Conservation (phyloP, 2,797 vertebrate genomes). For the Pangasius mekongensis region DNA sequence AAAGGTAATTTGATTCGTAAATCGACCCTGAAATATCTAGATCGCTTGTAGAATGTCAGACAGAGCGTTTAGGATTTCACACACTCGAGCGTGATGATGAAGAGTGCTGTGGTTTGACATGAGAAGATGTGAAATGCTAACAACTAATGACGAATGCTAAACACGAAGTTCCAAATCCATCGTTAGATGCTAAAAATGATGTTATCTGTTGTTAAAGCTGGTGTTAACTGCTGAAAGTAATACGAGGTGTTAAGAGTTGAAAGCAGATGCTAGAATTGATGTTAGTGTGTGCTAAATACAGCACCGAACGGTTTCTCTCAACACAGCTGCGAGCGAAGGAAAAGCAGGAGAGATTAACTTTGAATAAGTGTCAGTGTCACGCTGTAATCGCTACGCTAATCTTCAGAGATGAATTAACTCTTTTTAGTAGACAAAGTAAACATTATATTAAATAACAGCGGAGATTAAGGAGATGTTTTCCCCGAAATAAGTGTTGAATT, state of each 20-base stretch:
- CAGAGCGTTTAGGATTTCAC: background rate
- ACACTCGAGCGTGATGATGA: background rate
- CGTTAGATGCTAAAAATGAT: background rate
- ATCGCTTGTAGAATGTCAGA: background rate
- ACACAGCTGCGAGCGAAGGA: background rate
- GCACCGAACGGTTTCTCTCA: background rate
- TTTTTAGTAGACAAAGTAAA: slow-evolving; percentile 8
- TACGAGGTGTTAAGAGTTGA: background rate
- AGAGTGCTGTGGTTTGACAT: background rate
- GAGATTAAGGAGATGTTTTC: background rate
- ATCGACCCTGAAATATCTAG: too few species aligned
- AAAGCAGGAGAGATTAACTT: background rate
- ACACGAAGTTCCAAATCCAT: background rate
- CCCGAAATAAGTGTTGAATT: background rate
- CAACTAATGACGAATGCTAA: background rate
- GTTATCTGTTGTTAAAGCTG: background rate
- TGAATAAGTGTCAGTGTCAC: background rate
- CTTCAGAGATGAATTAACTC: background rate
- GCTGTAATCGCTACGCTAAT: background rate
- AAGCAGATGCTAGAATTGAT: background rate
- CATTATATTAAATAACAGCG: slow-evolving; percentile 12
- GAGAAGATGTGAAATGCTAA: background rate
- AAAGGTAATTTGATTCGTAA: too few species aligned
- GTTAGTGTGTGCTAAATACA: background rate
- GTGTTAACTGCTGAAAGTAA: background rate